Conservation (phyloP, 2,797 vertebrate species). For the Gymnopithys bicolor region DNA sequence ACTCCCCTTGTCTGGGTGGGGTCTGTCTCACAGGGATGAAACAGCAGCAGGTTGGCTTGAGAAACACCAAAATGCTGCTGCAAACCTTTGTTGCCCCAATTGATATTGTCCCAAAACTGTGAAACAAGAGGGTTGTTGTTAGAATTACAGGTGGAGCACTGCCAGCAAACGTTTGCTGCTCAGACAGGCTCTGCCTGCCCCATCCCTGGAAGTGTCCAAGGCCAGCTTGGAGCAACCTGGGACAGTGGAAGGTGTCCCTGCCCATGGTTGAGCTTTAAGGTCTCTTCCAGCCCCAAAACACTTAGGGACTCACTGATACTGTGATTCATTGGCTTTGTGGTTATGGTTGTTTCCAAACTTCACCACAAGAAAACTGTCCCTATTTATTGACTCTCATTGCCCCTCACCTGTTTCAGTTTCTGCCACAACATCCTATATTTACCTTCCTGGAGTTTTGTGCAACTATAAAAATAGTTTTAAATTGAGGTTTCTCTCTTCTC, state of each 20-base stretch:
- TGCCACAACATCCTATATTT: not conserved
- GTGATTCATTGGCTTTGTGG: not conserved
- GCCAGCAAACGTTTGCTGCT: not conserved
- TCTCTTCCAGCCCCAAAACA: not conserved
- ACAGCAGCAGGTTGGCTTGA: not conserved
- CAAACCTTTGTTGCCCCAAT: not conserved
- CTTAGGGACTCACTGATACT: not conserved
- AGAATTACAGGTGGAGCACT: not conserved
- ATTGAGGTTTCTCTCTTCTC: not conserved
- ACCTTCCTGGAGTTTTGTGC: not conserved
- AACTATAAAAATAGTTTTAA: not conserved
- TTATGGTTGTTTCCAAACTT: not conserved
- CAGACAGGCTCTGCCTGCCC: not conserved
- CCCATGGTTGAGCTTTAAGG: too few species aligned
- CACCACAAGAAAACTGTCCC: not conserved
- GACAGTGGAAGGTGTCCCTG: accelerated
- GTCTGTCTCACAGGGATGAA: not conserved
- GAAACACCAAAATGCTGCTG: not conserved
- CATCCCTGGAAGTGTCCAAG: not conserved
- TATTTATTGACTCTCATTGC: not conserved
- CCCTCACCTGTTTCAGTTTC: not conserved
- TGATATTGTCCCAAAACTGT: not conserved
- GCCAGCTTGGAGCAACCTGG: not conserved
- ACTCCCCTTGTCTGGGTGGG: not conserved
- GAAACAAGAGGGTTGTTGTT: not conserved